Conservation (phyloP, 1,140 invertebrate genomes). For the Aphelenchoides besseyi region DNA sequence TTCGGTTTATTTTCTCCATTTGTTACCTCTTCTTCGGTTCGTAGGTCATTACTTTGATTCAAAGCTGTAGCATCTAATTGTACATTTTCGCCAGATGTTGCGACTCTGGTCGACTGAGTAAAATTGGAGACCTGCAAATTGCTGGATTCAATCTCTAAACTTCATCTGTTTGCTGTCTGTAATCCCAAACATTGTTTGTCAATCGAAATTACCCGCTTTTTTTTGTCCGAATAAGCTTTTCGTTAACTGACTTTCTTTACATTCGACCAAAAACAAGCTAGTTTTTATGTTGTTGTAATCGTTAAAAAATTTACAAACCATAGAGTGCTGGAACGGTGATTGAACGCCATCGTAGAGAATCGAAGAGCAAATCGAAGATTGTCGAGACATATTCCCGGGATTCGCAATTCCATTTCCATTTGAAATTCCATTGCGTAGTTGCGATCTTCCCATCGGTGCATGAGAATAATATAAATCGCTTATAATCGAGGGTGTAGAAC, state of each 20-base stretch:
- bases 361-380: constrained; percentile 13
- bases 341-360: constrained; percentile 17
- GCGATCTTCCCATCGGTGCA: neutral
- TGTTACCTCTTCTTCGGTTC: constrained; percentile 3
- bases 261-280: too few species aligned
- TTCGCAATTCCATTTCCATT: constrained; percentile 1
- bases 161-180: too few species aligned
- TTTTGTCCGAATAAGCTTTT: neutral
- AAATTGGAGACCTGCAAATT: too few species aligned
- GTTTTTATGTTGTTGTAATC: too few species aligned
- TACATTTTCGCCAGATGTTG: constrained; percentile 2
- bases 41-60: neutral
- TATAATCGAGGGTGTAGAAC: neutral
- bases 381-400: neutral
- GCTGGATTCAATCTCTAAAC: too few species aligned
- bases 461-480: neutral
- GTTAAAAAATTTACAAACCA: too few species aligned
- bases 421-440: neutral
- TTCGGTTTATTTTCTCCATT: neutral
- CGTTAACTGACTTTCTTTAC: too few species aligned
- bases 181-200: too few species aligned
- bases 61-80: neutral
- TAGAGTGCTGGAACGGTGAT: constrained; percentile 14
- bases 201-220: neutral
- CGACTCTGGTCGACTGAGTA: neutral